Percentiles rank a stretch among this genome's conserved stretches.
phyloP scores from a whole-genome alignment of 2,797 vertebrate genomes.

The Macrochelys suwanniensis region DNA sequence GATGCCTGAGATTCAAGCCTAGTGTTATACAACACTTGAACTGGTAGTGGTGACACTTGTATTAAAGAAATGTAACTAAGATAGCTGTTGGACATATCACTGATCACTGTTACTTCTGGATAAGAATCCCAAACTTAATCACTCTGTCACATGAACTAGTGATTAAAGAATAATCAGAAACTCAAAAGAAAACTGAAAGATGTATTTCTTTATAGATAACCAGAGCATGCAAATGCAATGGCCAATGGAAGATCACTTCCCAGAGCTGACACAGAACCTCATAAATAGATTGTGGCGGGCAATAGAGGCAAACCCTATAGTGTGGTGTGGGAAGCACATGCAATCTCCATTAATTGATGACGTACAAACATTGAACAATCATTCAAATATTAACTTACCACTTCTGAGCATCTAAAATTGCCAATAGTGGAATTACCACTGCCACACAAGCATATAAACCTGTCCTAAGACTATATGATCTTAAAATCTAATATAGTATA shows the following conservation, averaged over 20 bases:
- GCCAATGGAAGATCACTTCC: neutral
- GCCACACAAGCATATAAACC: neutral
- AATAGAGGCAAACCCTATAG: fast-evolving
- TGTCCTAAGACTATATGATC: neutral
- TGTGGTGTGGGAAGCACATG: neutral
- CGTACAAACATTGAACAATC: neutral
- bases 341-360: neutral
- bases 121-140: neutral
- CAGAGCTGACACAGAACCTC: fast-evolving
- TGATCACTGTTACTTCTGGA: neutral
- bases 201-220: neutral
- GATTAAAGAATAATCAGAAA: neutral
- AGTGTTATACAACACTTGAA: neutral
- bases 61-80: neutral
- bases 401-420: neutral
- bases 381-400: neutral
- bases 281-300: neutral
- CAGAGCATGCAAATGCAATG: neutral
- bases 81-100: neutral
- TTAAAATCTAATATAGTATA: neutral
- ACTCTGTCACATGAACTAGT: neutral
- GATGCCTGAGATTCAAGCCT: neutral
- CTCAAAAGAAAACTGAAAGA: neutral
- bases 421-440: neutral
- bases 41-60: neutral